Conservation (phyloP, 2,113 vertebrate species). For the Natator depressus region DNA sequence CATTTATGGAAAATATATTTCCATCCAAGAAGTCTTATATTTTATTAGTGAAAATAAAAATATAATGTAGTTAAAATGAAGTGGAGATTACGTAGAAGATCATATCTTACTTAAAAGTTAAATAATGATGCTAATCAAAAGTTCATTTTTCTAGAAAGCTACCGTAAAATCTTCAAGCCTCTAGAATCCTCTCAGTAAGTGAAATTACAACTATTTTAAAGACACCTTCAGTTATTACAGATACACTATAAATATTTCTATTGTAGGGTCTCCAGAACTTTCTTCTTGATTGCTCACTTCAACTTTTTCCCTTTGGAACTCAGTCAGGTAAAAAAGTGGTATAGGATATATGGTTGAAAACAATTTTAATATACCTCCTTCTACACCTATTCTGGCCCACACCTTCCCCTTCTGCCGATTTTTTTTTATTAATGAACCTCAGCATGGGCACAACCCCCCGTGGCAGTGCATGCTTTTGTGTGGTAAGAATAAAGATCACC, state of each 20-base stretch:
- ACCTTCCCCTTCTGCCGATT: not conserved
- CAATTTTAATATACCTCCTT: not conserved
- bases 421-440: too few species aligned
- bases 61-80: too few species aligned
- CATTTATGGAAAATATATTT: not conserved
- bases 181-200: constrained; percentile 13
- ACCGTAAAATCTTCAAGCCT: too few species aligned
- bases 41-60: too few species aligned
- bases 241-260: constrained; percentile 64
- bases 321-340: constrained; percentile 46
- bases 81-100: too few species aligned
- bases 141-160: not conserved
- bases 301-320: constrained; percentile 31
- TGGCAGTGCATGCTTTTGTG: too few species aligned
- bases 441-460: too few species aligned
- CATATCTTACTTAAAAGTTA: not conserved
- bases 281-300: constrained; percentile 63
- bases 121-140: constrained; percentile 38
- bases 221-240: constrained; percentile 3
- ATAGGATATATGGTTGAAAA: constrained; percentile 7
- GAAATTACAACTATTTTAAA: constrained; percentile 39
- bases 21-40: not conserved
- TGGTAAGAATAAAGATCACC: too few species aligned
- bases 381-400: not conserved
- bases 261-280: constrained; percentile 31